Base-by-base conservation (phyloP, 35 echinoderm and acorn worm species). In the Ophiothrix spiculata region DNA sequence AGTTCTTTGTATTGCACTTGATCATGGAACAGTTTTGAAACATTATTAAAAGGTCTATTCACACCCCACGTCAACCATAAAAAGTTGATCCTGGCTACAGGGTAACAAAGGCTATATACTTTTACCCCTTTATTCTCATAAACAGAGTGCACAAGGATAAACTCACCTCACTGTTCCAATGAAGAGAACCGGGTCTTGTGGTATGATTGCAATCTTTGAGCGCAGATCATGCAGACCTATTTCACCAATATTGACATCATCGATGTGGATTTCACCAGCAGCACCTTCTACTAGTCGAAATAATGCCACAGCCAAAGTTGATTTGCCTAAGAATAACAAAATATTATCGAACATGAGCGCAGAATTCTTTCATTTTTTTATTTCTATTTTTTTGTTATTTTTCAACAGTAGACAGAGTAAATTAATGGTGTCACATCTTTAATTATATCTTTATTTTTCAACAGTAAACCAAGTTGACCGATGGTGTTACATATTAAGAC, bases 181-280 rank as follows among this genome's bases (percentile, higher is more conserved):
- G 46, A 98, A 98, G 15, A 98, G 86, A 23, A 98, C 92, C 19
- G 95, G 95, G 78, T 97, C 95, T 76, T 97, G 95, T 36, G 94
- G 94, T 32, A 97, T 97, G 76, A 97, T 97, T 23, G 94, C 89
- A 35, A 97, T 84, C 34, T 91, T 88, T 78, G 90, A 84, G 35
- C 94, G 83, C 38, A 97, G 85, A 77, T 92, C 90, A 54, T 88
- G 87, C 0, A 97, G 90, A 86, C 94, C 94, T 49, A 97, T 97
- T 33, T 94, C 60, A 38, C 76, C 75, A 25, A 90, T 84, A 33
- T 40, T 74, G 40, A 98, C 85, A 64, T 85, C 95, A 86, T 98
- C 95, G 78, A 98, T 94, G 25, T 88, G 33, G 83, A 98, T 98
- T 8, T 87, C 42, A 11, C 95, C 95, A 77, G 87, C 92, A 36